Conservation (phyloP, 2,888 invertebrate genomes). For the Noctuana brunneofusca region DNA sequence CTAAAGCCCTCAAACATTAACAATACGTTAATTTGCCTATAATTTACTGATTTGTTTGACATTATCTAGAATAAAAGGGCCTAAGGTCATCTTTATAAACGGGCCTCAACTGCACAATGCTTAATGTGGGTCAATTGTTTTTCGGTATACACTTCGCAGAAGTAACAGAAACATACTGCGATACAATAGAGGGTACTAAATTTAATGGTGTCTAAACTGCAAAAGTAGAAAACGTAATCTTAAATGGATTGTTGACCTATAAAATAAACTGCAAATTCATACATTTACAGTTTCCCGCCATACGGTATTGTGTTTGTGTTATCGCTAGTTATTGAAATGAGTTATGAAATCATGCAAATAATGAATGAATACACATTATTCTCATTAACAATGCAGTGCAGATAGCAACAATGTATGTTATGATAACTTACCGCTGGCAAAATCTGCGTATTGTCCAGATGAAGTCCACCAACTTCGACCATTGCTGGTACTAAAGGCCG, state of each 20-base stretch:
- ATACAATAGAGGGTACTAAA: not conserved
- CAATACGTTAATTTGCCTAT: constrained; percentile 52
- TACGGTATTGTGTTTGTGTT: not conserved
- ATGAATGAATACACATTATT: constrained; percentile 15
- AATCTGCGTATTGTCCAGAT: constrained; percentile 71
- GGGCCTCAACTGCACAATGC: constrained; percentile 48
- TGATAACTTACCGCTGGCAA: constrained; percentile 66
- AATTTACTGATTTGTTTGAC: constrained; percentile 53
- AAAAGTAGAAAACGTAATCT: too few relatives aligned
- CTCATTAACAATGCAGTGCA: not conserved
- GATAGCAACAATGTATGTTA: constrained; percentile 17
- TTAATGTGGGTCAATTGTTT: constrained; percentile 62
- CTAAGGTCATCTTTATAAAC: constrained; percentile 43
- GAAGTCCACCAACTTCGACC: constrained; percentile 82
- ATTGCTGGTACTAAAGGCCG: constrained; percentile 80
- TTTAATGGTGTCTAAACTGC: not conserved
- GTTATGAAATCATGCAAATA: constrained; percentile 1
- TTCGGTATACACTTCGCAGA: not conserved
- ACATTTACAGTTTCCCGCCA: too few relatives aligned
- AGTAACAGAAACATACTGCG: not conserved
- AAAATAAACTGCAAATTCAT: not conserved
- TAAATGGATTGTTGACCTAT: constrained; percentile 1
- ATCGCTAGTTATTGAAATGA: not conserved
- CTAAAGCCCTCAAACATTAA: constrained; percentile 33
- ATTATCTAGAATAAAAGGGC: constrained; percentile 60